phyloP scores from a whole-genome alignment of 2,888 invertebrate species.

The Temnothorax unifasciatus region DNA sequence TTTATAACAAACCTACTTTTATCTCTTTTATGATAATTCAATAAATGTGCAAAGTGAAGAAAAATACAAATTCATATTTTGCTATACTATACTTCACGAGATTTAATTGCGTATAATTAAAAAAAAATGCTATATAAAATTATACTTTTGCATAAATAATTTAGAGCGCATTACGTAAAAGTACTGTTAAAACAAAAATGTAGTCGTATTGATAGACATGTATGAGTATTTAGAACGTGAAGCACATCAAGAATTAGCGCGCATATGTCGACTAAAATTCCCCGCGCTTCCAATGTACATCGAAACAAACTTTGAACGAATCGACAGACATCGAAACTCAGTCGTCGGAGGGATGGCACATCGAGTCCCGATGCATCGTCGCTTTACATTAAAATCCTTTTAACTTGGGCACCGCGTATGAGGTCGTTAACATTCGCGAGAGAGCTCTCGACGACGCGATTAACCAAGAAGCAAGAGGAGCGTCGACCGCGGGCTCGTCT shows the following conservation, averaged over 20 bases:
- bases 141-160: background rate
- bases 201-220: background rate
- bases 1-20: conserved; percentile 14
- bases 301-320: conserved; percentile 56
- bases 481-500: conserved; percentile 66
- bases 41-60: background rate
- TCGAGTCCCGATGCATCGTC: conserved; percentile 57
- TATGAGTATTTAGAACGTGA: conserved; percentile 8
- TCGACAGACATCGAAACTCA: conserved; percentile 56
- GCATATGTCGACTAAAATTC: conserved; percentile 17
- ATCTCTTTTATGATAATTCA: conserved; percentile 1
- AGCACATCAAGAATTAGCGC: conserved; percentile 20
- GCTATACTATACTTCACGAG: too few relatives aligned
- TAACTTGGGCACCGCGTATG: conserved; percentile 60
- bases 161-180: background rate
- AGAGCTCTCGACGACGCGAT: conserved; percentile 69
- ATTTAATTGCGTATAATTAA: background rate
- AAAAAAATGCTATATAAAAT: background rate
- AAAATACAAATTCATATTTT: background rate
- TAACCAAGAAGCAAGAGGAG: conserved; percentile 66
- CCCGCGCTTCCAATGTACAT: conserved; percentile 8
- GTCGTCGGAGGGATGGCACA: conserved; percentile 42
- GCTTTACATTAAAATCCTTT: conserved; percentile 75
- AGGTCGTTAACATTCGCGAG: conserved; percentile 59
- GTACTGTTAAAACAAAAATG: too few relatives aligned